phyloP scores from a whole-genome alignment of 2,888 invertebrate species.

The Hemaris fuciformis region DNA sequence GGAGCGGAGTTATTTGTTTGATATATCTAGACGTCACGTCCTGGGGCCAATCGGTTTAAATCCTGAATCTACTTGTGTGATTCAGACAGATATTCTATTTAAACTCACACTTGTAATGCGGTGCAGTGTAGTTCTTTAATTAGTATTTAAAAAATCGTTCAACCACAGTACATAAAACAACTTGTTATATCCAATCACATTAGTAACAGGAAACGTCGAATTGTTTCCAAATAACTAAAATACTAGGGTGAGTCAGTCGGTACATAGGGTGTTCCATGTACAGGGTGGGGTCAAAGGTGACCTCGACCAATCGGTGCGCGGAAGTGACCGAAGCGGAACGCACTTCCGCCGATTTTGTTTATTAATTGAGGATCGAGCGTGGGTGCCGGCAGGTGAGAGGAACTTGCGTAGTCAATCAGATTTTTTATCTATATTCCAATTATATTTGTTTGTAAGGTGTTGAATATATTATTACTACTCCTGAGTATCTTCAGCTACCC shows the following conservation, averaged over 20 bases:
- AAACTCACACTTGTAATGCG: too few species aligned
- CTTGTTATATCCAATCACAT: neutral
- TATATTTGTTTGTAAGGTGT: too few species aligned
- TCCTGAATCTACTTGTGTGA: too few species aligned
- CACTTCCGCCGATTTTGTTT: slow-evolving; percentile 64
- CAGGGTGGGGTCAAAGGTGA: slow-evolving; percentile 76
- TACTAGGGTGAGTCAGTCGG: slow-evolving; percentile 16
- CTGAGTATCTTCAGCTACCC: too few species aligned
- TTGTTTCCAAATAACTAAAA: slow-evolving; percentile 10
- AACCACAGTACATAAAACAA: too few species aligned
- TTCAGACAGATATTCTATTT: too few species aligned
- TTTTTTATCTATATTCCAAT: too few species aligned
- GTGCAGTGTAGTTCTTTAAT: neutral
- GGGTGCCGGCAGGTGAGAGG: slow-evolving; percentile 61
- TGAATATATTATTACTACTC: too few species aligned
- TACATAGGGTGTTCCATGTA: slow-evolving; percentile 32
- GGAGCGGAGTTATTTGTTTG: too few species aligned
- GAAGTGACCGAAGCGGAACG: slow-evolving; percentile 59
- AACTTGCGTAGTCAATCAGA: slow-evolving; percentile 16
- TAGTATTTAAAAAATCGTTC: too few species aligned
- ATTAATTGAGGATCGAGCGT: slow-evolving; percentile 49
- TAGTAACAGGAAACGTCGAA: neutral
- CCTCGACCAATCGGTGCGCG: slow-evolving; percentile 63
- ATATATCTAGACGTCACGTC: too few species aligned
- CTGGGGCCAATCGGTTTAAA: too few species aligned